Evolutionary conservation across 2,797 vertebrate genomes (phyloP).

Genomic region (Phrynocephalus guinanensis): DNA sequence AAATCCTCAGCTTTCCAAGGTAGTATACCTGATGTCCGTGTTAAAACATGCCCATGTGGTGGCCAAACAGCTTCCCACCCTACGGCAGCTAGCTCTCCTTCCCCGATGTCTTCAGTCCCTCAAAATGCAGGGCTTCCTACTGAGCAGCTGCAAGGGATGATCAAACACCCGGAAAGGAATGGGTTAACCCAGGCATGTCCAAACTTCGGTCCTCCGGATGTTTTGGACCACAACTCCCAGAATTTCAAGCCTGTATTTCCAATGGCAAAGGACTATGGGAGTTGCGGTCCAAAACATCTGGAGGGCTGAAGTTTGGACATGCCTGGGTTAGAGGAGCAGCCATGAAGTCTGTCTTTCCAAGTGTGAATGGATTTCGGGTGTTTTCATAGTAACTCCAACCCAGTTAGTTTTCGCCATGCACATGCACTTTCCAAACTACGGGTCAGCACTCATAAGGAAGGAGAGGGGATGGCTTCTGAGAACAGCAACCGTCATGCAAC

Average conservation of each 20-base stretch:
- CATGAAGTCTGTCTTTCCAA: too few relatives aligned
- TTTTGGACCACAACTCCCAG: too few relatives aligned
- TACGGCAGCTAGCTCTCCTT: neutral
- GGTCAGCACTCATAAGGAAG: neutral
- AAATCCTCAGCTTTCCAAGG: neutral
- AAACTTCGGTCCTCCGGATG: too few relatives aligned
- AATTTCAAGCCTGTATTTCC: too few relatives aligned
- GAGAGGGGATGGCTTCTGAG: neutral
- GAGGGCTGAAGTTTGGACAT: too few relatives aligned
- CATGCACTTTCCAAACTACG: neutral
- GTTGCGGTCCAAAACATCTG: too few relatives aligned
- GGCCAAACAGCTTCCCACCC: neutral
- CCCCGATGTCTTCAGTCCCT: neutral
- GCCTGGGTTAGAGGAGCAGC: neutral
- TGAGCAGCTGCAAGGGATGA: neutral
- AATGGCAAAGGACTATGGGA: too few relatives aligned
- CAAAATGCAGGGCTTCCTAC: neutral
- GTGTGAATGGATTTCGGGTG: neutral
- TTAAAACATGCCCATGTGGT: neutral
- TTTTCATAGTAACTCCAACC: neutral
- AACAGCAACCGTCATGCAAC: conserved; percentile 1
- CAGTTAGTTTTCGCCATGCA: neutral
- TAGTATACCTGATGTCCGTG: neutral
- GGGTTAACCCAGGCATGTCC: too few relatives aligned
- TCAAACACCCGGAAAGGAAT: neutral